Evolutionary conservation across 2,888 invertebrate genomes (phyloP), one percentile per base, ranked within the genome.

Genomic region (Miltochrista miniata): DNA sequence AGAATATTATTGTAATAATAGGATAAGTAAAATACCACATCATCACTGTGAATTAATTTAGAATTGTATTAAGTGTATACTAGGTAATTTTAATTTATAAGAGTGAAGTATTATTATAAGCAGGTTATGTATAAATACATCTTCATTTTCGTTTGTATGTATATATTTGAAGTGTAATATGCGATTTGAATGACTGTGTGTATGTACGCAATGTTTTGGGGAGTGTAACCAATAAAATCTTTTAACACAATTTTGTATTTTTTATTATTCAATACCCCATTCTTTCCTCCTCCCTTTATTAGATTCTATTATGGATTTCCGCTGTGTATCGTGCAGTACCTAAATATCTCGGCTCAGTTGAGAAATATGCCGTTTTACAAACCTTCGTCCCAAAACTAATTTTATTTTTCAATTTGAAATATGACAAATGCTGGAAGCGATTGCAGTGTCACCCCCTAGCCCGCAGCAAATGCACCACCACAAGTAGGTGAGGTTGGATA

Each of bases 31-130:
- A 51, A 66, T 73, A 82, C 85, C 85, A 85, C 85, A 85, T 85
- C 83, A 74, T 73, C 68, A 68, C 84, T 85, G 85, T 85, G 83
- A 84, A 73, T 70, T 75, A 73, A 66, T 62, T 68, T 70, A 72
- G 60, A 46, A 40, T 50, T 57, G 51, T 54, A 56, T 24, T 24
- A 24, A 24, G 34, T 54, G 48, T 66, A 61, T 52, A 60, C 39
- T 57, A 48, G 45, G 29, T 50, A 47, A 51, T 46, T 45, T 57
- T 54, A 41, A 41, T 40, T 51, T 43, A 41, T 42, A 44, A 50
- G 30, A 45, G 30, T 43, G 45, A 50, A 40, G 55, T 49, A 45
- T 48, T 51, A 49, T 35, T 48, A 29, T 58, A 29, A 36, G 36
- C 29, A 9, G 15, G 15, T 34, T 18, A 34, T 24, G 18, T 24